Conservation (phyloP, 2,888 invertebrate species). For the Eristalinus aeneus region DNA sequence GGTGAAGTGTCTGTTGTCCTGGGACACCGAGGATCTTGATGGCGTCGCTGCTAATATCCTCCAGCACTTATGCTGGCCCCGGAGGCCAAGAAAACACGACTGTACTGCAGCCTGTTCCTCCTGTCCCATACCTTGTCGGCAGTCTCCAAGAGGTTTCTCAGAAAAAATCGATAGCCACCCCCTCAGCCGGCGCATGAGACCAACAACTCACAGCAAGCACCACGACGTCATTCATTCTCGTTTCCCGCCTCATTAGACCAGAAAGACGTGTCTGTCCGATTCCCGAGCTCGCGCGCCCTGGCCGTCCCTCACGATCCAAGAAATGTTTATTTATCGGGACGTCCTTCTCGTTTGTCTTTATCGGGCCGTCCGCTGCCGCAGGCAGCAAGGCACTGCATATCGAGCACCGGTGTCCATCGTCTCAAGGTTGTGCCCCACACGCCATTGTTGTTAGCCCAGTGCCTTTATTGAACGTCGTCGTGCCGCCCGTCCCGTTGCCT, state of each 20-base stretch:
- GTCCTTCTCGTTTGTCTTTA: conserved; percentile 22
- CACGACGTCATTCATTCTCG: conserved; percentile 41
- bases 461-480: background rate
- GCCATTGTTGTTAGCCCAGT: conserved; percentile 25
- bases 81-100: too few species aligned
- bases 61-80: too few species aligned
- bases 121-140: background rate
- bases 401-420: conserved; percentile 29
- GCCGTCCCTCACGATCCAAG: conserved; percentile 21
- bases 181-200: background rate
- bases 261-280: conserved; percentile 50
- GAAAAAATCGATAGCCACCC: background rate
- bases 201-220: background rate
- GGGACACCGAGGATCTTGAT: too few species aligned
- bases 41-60: too few species aligned
- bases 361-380: background rate
- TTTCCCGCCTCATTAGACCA: conserved; percentile 64
- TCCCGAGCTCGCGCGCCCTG: background rate
- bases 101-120: background rate
- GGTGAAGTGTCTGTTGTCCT: too few species aligned
- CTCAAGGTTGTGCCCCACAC: conserved; percentile 25
- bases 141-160: background rate
- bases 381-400: conserved; percentile 11
- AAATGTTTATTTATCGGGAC: conserved; percentile 38
- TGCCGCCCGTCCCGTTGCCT: background rate